Evolutionary conservation across 2,888 invertebrate genomes (phyloP).

Genomic region (Acanthosoma haemorrhoidale): DNA sequence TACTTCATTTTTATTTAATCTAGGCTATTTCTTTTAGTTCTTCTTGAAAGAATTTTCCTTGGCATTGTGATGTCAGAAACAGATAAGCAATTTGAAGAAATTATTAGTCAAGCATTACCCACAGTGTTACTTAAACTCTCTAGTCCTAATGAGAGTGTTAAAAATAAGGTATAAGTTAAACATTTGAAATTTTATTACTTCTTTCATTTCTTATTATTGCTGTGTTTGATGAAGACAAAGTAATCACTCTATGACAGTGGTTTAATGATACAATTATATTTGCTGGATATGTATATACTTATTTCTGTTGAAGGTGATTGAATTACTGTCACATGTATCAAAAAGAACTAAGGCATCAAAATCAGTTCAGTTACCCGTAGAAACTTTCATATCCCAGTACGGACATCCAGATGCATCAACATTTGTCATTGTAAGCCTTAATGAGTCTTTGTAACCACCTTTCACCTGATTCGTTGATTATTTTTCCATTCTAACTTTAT

Average conservation of each 20-base stretch:
- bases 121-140: conserved; percentile 87
- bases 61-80: conserved; percentile 82
- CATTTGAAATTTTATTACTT: no score
- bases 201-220: no score
- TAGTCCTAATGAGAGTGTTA: conserved; percentile 77
- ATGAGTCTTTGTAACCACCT: conserved; percentile 19
- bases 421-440: conserved; percentile 64
- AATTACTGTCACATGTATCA: conserved; percentile 84
- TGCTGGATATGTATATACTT: no score
- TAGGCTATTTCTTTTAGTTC: conserved; percentile 54
- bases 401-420: conserved; percentile 68
- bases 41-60: conserved; percentile 83
- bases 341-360: conserved; percentile 80
- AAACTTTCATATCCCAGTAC: conserved; percentile 74
- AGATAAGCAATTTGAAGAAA: conserved; percentile 80
- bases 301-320: conserved; percentile 87
- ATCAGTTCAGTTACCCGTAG: conserved; percentile 78
- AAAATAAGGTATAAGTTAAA: conserved; percentile 58
- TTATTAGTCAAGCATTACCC: conserved; percentile 74
- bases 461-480: conserved; percentile 26
- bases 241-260: no score
- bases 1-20: not conserved
- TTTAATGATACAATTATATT: no score
- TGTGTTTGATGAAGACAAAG: no score
- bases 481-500: not conserved